Evolutionary conservation across 2,797 vertebrate species (phyloP).

Genomic region (Otolemur crassicaudatus): DNA sequence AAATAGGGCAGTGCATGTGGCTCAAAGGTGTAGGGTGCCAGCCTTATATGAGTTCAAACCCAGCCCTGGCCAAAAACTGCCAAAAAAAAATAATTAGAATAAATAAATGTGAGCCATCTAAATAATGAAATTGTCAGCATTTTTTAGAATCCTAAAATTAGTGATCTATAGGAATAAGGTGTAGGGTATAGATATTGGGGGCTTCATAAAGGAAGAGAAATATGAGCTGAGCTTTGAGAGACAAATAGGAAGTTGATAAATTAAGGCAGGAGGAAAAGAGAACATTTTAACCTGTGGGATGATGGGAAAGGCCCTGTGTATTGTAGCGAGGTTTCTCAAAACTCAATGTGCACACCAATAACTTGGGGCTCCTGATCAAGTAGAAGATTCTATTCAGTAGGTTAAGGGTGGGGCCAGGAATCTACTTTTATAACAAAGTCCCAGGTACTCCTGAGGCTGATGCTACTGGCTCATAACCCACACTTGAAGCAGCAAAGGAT

Average conservation of each 20-base stretch:
- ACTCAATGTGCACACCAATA: background rate
- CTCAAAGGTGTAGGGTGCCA: too few species aligned
- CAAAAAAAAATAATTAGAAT: background rate
- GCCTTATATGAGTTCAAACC: too few species aligned
- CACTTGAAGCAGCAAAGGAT: conserved; percentile 5
- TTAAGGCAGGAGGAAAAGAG: background rate
- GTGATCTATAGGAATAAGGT: background rate
- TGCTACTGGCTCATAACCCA: background rate
- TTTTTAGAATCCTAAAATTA: conserved; percentile 17
- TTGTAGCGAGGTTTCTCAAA: background rate
- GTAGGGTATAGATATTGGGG: background rate
- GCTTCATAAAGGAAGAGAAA: conserved; percentile 3
- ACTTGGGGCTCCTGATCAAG: conserved; percentile 16
- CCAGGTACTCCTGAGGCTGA: background rate
- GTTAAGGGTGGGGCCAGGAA: background rate
- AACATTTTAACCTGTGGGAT: background rate
- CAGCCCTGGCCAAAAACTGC: too few species aligned
- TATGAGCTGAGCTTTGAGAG: conserved; percentile 26
- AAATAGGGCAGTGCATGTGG: background rate
- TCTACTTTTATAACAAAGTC: conserved; percentile 1
- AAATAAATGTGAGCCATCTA: conserved; percentile 7
- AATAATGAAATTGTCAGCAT: conserved; percentile 40
- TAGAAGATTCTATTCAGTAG: conserved; percentile 30
- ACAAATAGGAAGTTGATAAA: background rate
- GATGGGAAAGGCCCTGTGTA: background rate